Percentiles rank a stretch among this genome's conserved stretches.
These are phyloP conservation scores for Sicus ferrugineus DNA, from an alignment of 2,888 invertebrate species.

Conservation along the genomic window DNA sequence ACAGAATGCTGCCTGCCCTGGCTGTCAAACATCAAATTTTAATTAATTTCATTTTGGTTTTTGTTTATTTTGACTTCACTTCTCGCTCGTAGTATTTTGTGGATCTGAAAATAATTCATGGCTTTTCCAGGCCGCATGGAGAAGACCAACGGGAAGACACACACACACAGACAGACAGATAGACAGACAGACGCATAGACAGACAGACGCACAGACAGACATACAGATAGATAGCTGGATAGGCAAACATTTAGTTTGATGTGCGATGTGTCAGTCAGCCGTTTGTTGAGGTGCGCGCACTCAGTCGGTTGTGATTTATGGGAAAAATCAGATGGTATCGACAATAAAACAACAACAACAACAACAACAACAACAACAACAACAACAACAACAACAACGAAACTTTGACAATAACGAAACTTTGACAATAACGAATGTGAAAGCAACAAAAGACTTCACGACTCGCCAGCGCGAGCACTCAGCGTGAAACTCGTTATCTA, in stretches of 20 bases:
- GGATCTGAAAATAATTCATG: conserved; percentile 9
- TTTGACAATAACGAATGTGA: no score
- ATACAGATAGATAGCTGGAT: neutral
- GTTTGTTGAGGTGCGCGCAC: neutral
- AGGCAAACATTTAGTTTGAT: neutral
- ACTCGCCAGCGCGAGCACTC: conserved; percentile 23
- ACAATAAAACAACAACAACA: neutral
- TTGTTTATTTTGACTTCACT: conserved; percentile 11
- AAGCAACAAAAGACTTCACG: conserved; percentile 3
- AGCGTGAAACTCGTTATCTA: conserved; percentile 30
- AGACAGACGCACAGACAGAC: neutral
- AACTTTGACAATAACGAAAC: neutral
- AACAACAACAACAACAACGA: neutral
- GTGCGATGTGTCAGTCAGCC: neutral
- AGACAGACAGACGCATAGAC: no score
- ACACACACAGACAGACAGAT: no score
- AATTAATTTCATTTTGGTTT: conserved; percentile 31
- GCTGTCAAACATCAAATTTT: conserved; percentile 9
- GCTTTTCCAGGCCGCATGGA: no score
- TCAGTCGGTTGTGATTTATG: no score
- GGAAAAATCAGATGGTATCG: neutral
- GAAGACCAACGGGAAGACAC: no score
- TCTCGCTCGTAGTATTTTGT: conserved; percentile 19
- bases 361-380: neutral
- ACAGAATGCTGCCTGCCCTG: neutral